Evolutionary conservation across 2,797 vertebrate genomes (phyloP), one percentile per base, ranked within the genome.

Genomic region (Limosa lapponica): DNA sequence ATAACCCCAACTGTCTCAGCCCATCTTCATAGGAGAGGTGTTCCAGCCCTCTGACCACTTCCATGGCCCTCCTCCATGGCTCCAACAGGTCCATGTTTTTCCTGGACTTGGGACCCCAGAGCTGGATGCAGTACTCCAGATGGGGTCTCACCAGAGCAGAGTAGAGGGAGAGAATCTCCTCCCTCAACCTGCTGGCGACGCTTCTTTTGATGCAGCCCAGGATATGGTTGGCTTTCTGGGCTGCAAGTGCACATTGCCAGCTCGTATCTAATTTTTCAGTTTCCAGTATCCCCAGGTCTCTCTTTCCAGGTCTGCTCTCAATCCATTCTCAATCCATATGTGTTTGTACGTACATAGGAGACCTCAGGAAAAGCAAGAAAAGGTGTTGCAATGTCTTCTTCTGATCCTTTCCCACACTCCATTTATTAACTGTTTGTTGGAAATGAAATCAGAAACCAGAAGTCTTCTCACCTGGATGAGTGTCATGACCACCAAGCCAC

Each of bases 181-280:
- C 41, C 14, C 36, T 75, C 0, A 0, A 19, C 22, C 48, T 57
- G 22, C 41, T 69, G 41, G 5, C 10, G 34, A n/a, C 0, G 0
- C 30, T 25, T 5, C 13, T 82, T 30, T 28, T n/a, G 5, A 16
- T 64, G 36, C 39, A 27, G 41, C 48, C 22, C 25, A 43, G 55
- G 41, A 6, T 43, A 19, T 0, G 1, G 3, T 14, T 89, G 64
- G 18, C 6, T 10, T 77, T 43, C 49, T 64, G 57, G 23, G 23
- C 36, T 70, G 27, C 1, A 1, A 51, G 28, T 0, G 0, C 15
- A 17, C 10, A 3, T 28, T 49, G 23, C 13, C 6, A 4, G 36
- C 34, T 43, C 64, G 10, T 67, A 41, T 10, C n/a, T 25, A 27
- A 8, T 43, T 72, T 79, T 87, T 77, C 7, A 3, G 65, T 51